Conservation (phyloP, 2,113 vertebrate species). For the Hystrix cristata region DNA sequence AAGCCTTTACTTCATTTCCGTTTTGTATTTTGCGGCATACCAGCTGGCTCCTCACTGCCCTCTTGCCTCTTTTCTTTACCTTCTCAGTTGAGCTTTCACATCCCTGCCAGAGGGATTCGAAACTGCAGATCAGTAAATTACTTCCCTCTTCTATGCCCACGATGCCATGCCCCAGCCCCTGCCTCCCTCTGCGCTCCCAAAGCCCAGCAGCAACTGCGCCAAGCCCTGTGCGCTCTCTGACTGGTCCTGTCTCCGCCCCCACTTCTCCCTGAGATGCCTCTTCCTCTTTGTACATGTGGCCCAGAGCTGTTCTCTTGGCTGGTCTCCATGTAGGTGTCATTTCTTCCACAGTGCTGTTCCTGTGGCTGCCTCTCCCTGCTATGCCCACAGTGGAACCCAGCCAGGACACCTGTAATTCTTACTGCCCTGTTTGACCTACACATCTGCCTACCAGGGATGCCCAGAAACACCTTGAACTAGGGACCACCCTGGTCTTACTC, state of each 20-base stretch:
- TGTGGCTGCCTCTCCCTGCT: background rate
- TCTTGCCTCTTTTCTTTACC: background rate
- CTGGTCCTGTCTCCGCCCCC: background rate
- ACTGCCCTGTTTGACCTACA: background rate
- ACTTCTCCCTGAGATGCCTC: background rate
- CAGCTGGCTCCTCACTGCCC: background rate
- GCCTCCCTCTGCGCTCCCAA: background rate
- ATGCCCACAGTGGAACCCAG: background rate
- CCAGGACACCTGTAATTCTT: background rate
- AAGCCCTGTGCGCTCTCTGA: background rate
- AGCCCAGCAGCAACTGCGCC: background rate
- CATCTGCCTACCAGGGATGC: background rate
- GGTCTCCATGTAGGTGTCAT: background rate
- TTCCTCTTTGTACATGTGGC: background rate
- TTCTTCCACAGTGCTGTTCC: background rate
- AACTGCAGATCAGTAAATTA: background rate
- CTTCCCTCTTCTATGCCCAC: background rate
- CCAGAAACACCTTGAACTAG: background rate
- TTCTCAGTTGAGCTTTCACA: background rate
- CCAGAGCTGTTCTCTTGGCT: background rate
- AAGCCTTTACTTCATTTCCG: background rate
- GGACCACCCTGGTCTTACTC: background rate
- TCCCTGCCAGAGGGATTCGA: background rate
- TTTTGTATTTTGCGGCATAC: background rate
- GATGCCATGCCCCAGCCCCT: fast-evolving